Percentiles rank a stretch among this genome's conserved stretches.
These are phyloP conservation scores for Sphaeridia pumilis DNA, from an alignment of 2,888 invertebrate genomes.

Conservation along the genomic window DNA sequence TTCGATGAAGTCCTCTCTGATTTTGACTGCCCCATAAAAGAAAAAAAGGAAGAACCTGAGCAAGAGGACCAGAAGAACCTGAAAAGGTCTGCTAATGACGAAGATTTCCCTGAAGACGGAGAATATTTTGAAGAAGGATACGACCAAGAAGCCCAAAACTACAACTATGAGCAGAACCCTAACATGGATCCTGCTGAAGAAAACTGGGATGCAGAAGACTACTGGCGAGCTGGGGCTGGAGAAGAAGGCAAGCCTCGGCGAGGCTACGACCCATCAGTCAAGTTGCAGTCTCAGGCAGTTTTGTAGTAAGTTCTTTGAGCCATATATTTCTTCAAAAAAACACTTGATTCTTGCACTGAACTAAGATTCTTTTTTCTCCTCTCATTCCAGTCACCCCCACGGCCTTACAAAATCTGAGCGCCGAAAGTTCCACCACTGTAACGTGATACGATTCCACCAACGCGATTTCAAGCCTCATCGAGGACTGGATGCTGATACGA, in stretches of 20 bases:
- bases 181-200: conserved; percentile 15
- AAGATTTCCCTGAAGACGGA: too few relatives aligned
- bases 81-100: too few relatives aligned
- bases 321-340: background rate
- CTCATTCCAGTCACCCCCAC: conserved; percentile 5
- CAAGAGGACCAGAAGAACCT: too few relatives aligned
- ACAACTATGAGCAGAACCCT: background rate
- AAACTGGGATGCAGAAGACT: conserved; percentile 31
- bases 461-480: too few relatives aligned
- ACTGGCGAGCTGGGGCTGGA: conserved; percentile 5
- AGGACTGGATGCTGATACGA: too few relatives aligned
- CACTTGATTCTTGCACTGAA: background rate
- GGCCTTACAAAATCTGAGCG: conserved; percentile 29
- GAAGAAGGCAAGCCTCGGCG: background rate
- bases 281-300: conserved; percentile 15
- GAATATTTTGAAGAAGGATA: background rate
- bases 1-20: too few relatives aligned
- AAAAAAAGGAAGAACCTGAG: too few relatives aligned
- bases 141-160: background rate
- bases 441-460: background rate
- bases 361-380: background rate
- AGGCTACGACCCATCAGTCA: conserved; percentile 25
- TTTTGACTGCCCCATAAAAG: too few relatives aligned
- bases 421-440: conserved; percentile 5
- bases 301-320: conserved; percentile 15